These are phyloP conservation scores for Octodon degus DNA, from an alignment of 2,113 vertebrate genomes.

Conservation along the genomic window DNA sequence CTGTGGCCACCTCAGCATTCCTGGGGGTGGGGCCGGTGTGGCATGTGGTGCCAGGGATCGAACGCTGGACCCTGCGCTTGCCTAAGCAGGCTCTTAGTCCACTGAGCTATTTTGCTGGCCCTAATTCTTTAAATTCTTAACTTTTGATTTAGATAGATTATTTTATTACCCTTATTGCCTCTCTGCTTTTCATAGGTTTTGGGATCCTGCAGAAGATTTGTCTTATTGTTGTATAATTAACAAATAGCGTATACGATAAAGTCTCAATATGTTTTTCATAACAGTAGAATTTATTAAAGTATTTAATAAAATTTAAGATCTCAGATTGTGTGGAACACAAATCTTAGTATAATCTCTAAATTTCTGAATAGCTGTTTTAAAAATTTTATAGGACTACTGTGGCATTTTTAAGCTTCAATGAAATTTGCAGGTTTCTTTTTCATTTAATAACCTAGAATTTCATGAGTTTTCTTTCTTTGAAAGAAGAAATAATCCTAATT, in stretches of 20 bases:
- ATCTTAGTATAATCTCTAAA: not conserved
- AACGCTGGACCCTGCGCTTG: no score
- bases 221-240: not conserved
- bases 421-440: not conserved
- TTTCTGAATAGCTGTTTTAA: not conserved
- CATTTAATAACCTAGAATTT: not conserved
- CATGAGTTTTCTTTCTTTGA: not conserved
- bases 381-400: not conserved
- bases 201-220: not conserved
- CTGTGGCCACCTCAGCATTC: no score
- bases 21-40: no score
- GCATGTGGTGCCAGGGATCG: no score
- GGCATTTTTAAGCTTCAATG: not conserved
- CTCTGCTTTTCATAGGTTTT: not conserved
- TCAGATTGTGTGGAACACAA: not conserved
- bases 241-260: not conserved
- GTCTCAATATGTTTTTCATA: not conserved
- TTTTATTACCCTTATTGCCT: not conserved
- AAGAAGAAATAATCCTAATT: not conserved
- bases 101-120: no score
- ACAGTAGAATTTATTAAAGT: not conserved
- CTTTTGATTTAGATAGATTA: not conserved
- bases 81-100: no score
- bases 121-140: not conserved
- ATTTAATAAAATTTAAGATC: not conserved